These are phyloP conservation scores for Gorsachius goisagi DNA, from an alignment of 2,113 vertebrate genomes.

Conservation along the genomic window DNA sequence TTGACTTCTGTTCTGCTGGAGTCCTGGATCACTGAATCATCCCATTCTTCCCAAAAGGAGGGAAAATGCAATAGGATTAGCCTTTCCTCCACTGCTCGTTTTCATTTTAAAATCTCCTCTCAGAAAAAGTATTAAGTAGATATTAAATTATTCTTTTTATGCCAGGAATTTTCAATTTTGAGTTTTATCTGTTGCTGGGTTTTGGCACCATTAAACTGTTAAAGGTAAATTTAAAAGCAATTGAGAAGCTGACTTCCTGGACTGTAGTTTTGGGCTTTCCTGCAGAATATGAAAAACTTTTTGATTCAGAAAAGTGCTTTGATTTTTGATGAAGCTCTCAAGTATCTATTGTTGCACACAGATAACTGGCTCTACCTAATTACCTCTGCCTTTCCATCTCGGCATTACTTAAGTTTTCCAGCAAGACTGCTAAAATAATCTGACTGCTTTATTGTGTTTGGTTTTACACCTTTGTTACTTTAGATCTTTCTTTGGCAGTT, in stretches of 20 bases:
- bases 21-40: not conserved
- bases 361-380: not conserved
- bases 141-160: not conserved
- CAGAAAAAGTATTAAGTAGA: not conserved
- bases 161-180: conserved; percentile 24
- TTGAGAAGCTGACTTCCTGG: not conserved
- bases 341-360: not conserved
- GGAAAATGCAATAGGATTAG: not conserved
- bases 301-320: not conserved
- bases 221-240: conserved; percentile 10
- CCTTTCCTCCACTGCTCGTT: not conserved
- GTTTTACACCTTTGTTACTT: not conserved
- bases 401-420: not conserved
- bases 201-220: conserved; percentile 17
- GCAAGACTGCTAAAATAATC: not conserved
- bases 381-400: not conserved
- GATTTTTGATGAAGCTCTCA: not conserved
- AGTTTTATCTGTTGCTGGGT: conserved; percentile 13
- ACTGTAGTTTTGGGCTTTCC: not conserved
- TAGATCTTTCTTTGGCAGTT: not conserved
- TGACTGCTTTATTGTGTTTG: not conserved
- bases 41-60: not conserved
- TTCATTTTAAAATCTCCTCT: not conserved
- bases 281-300: not conserved
- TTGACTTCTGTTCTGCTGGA: not conserved